Conservation (phyloP, 2,113 vertebrate genomes). For the Puntigrus tetrazona region DNA sequence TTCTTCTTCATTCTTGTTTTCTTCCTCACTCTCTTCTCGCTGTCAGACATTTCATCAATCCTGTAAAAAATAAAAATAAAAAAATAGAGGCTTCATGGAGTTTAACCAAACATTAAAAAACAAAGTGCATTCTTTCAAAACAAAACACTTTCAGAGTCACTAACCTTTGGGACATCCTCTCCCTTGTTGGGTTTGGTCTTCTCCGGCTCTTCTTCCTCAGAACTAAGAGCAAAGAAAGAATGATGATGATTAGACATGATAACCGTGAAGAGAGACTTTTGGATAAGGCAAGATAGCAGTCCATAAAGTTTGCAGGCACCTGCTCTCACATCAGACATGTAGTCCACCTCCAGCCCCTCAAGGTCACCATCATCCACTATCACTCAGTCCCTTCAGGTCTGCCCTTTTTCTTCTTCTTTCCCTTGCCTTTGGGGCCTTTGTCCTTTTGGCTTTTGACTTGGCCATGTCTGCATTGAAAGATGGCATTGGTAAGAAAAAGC, state of each 20-base stretch:
- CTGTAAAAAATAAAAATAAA: too few relatives aligned
- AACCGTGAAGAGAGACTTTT: neutral
- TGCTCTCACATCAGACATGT: constrained; percentile 92
- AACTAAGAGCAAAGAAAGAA: constrained; percentile 66
- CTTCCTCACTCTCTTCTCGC: constrained; percentile 91
- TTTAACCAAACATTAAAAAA: neutral
- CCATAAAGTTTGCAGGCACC: constrained; percentile 65
- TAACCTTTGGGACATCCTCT: constrained; percentile 86
- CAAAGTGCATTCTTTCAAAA: neutral
- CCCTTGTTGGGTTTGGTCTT: constrained; percentile 79
- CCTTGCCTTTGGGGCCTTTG: constrained; percentile 73
- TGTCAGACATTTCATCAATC: constrained; percentile 86
- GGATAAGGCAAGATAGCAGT: neutral
- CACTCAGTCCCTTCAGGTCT: constrained; percentile 83
- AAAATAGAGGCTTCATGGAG: neutral
- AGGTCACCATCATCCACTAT: constrained; percentile 91
- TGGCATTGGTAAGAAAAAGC: neutral
- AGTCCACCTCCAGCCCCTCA: constrained; percentile 91
- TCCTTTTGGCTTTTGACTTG: constrained; percentile 71
- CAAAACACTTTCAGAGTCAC: neutral
- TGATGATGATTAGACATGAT: neutral
- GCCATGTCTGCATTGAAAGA: constrained; percentile 65
- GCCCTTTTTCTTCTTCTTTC: constrained; percentile 76
- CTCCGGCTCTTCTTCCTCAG: constrained; percentile 79
- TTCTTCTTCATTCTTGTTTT: constrained; percentile 85